These are phyloP conservation scores for Diadumene lineata DNA, from an alignment of 92 coral and sea anemone species.

Conservation along the genomic window DNA sequence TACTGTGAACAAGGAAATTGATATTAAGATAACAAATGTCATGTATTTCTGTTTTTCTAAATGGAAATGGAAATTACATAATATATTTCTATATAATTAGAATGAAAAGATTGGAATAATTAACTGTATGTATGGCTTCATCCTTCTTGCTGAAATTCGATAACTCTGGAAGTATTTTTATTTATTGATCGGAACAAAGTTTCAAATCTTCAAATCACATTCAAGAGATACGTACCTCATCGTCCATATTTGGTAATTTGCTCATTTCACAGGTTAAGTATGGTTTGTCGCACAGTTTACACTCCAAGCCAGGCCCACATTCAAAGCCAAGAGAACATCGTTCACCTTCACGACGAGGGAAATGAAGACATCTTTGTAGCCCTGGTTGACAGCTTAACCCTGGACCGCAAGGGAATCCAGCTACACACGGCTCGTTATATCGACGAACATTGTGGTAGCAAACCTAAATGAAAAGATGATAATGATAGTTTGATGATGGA, in stretches of 20 bases:
- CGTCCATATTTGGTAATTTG: constrained; percentile 60
- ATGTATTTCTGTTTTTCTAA: too few species aligned
- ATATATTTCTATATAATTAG: too few species aligned
- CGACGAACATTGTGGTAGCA: constrained; percentile 78
- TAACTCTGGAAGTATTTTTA: too few species aligned
- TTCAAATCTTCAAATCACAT: too few species aligned
- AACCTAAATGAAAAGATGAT: constrained; percentile 28
- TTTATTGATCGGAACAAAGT: too few species aligned
- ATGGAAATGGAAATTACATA: too few species aligned
- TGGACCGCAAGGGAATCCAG: constrained; percentile 73
- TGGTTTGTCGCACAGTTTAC: constrained; percentile 74
- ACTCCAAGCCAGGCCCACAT: constrained; percentile 71
- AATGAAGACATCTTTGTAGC: constrained; percentile 75
- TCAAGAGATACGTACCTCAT: constrained; percentile 56
- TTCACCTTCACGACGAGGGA: constrained; percentile 85
- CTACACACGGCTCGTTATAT: constrained; percentile 82
- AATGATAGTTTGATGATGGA: background rate
- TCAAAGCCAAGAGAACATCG: constrained; percentile 87
- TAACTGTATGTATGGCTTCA: too few species aligned
- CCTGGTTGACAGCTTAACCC: constrained; percentile 96
- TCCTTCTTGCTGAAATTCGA: too few species aligned
- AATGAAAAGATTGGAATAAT: too few species aligned
- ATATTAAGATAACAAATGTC: too few species aligned
- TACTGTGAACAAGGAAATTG: too few species aligned
- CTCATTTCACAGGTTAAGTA: constrained; percentile 89